phyloP scores from a whole-genome alignment of 2,113 vertebrate species.

The Pelodiscus sinensis region DNA sequence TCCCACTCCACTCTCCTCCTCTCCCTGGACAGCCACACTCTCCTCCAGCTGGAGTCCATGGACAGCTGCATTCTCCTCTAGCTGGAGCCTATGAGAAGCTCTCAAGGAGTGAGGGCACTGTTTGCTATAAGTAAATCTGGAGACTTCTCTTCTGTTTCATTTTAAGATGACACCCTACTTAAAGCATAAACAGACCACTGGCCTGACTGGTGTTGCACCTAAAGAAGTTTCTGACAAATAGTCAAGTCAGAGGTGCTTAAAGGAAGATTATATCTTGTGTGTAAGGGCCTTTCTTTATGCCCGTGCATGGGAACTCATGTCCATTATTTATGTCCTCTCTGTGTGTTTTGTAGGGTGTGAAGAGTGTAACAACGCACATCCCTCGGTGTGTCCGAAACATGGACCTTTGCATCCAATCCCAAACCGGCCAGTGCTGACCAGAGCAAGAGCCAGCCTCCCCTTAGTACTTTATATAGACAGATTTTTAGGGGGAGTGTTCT shows the following conservation, averaged over 20 bases:
- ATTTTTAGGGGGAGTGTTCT: slow-evolving; percentile 93
- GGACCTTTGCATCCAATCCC: slow-evolving; percentile 94
- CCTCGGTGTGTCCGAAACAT: slow-evolving; percentile 89
- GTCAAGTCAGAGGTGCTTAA: not conserved
- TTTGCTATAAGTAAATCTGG: not conserved
- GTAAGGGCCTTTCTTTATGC: not conserved
- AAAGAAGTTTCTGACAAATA: not conserved
- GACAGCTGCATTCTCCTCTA: not conserved
- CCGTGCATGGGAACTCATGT: not conserved
- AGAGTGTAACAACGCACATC: slow-evolving; percentile 91
- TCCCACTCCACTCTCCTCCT: too few species aligned
- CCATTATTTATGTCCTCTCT: slow-evolving; percentile 1
- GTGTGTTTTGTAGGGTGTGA: slow-evolving; percentile 89
- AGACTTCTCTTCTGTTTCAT: not conserved
- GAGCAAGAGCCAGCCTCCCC: slow-evolving; percentile 93
- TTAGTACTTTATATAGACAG: slow-evolving; percentile 94
- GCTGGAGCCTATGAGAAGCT: not conserved
- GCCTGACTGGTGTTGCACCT: not conserved
- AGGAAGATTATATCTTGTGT: not conserved
- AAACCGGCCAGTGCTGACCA: slow-evolving; percentile 92
- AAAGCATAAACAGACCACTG: not conserved
- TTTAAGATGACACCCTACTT: not conserved
- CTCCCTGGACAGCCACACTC: too few species aligned
- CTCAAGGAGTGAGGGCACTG: not conserved
- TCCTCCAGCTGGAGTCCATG: too few species aligned